Base-by-base conservation (phyloP, 2,888 invertebrate species). In the Leptopilina syphax region DNA sequence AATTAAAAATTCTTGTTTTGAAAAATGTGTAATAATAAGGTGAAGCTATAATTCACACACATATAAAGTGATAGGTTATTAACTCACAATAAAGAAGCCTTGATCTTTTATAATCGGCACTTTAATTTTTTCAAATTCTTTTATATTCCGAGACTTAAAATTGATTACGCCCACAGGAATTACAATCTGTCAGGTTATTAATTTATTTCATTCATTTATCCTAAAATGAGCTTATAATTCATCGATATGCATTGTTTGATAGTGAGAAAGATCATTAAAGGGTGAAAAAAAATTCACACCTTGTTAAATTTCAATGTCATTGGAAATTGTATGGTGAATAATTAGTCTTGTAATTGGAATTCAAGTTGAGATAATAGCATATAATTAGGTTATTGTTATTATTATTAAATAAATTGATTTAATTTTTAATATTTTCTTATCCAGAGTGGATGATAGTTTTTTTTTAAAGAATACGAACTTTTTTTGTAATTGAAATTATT, bases 91-190 rank as follows among this genome's bases (percentile, higher is more conserved):
- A 50, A 44, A 8, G 10, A 44, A 47, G 27, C 65, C 65, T 65
- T 65, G 41, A 67, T 44, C 47, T 67, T 47, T 57, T 34, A n/a
- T 57, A 27, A 8, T 50, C 50, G 9, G 10, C 50, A 50, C 50
- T 50, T 68, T 12, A 47, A 57, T 73, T 73, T 73, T 34, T 73
- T 50, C 4, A 13, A n/a, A 73, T 13, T 54, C 13, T 57, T 73
- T 73, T 57, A 57, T 57, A 57, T 57, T 73, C 13, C 8, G 54
- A 34, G 54, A 7, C 9, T 24, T 54, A 34, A 73, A 54, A 57
- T 57, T 57, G 54, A 73, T 73, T 54, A 27, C 34, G 70, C 70
- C 70, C 70, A 73, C 70, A 34, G 24, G n/a, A 70, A 27, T 57
- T 12, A 27, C 70, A 73, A 54, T 50, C 54, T 73, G 50, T 13